A percentile compares a stretch with the other conserved stretches of the same genome.
Conservation (phyloP, 1,140 invertebrate genomes). For the Achatina immaculata region DNA sequence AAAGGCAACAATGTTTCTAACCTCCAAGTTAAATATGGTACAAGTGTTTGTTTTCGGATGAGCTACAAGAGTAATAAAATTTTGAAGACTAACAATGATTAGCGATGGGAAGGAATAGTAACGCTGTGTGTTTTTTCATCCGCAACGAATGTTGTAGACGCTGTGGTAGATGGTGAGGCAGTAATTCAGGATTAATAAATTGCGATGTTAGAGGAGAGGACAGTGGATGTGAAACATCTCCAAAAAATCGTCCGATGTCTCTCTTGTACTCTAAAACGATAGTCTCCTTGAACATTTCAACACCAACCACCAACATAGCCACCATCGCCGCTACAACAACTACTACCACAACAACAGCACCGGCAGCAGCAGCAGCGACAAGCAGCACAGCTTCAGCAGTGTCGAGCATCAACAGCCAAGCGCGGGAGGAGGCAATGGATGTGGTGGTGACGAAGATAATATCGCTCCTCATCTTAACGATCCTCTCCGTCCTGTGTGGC, state of each 20-base stretch:
- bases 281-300: constrained; percentile 7
- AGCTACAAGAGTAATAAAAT: too few species aligned
- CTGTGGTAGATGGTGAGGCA: too few species aligned
- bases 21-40: too few species aligned
- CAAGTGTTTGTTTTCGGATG: too few species aligned
- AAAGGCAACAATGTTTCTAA: too few species aligned
- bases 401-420: not conserved
- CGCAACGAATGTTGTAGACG: not conserved
- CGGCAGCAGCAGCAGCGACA: not conserved
- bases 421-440: constrained; percentile 57
- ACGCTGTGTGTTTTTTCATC: not conserved
- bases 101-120: too few species aligned
- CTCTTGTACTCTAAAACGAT: constrained; percentile 4
- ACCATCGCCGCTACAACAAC: not conserved
- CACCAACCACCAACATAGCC: constrained; percentile 1
- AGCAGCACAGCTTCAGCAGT: not conserved
- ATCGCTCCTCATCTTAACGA: constrained; percentile 57
- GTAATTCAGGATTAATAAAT: not conserved
- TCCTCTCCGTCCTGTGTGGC: constrained; percentile 58
- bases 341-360: not conserved
- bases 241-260: constrained; percentile 12
- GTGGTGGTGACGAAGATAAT: constrained; percentile 67
- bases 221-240: not conserved
- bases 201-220: not conserved
- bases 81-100: too few species aligned